phyloP scores from a whole-genome alignment of 2,797 vertebrate genomes.

The Myioborus miniatus region DNA sequence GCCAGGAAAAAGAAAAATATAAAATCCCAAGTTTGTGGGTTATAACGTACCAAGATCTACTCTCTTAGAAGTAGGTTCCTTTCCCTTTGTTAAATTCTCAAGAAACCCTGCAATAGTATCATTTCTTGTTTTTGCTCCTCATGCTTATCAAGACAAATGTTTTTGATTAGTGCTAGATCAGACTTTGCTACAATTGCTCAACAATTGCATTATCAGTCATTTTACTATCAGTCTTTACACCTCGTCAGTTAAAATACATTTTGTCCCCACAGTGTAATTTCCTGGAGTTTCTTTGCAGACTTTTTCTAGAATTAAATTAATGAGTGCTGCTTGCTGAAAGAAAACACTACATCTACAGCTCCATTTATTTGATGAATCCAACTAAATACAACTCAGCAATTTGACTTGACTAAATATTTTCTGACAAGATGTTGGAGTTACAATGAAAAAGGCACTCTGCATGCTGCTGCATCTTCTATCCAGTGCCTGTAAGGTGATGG shows the following conservation, averaged over 20 bases:
- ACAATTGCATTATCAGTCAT: conserved; percentile 6
- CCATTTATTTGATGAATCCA: conserved; percentile 18
- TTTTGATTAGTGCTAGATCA: conserved; percentile 2
- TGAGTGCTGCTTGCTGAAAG: neutral
- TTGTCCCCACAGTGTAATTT: neutral
- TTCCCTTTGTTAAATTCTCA: neutral
- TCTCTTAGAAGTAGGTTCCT: neutral
- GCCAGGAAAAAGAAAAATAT: neutral
- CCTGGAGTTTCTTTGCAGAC: neutral
- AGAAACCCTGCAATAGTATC: neutral
- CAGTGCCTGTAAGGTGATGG: neutral
- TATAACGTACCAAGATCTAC: neutral
- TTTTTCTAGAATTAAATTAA: conserved; percentile 15
- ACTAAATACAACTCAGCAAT: neutral
- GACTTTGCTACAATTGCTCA: neutral
- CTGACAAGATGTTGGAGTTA: neutral
- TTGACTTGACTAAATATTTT: neutral
- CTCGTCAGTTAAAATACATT: neutral
- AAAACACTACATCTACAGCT: neutral
- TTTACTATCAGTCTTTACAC: conserved; percentile 28
- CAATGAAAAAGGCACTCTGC: neutral
- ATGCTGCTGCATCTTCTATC: neutral
- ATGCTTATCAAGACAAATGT: conserved; percentile 20
- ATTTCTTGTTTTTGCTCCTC: neutral
- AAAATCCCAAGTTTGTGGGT: neutral